A percentile compares a stretch with the other conserved stretches of the same genome.
Conservation (phyloP, 2,888 invertebrate species). For the Myathropa florea region DNA sequence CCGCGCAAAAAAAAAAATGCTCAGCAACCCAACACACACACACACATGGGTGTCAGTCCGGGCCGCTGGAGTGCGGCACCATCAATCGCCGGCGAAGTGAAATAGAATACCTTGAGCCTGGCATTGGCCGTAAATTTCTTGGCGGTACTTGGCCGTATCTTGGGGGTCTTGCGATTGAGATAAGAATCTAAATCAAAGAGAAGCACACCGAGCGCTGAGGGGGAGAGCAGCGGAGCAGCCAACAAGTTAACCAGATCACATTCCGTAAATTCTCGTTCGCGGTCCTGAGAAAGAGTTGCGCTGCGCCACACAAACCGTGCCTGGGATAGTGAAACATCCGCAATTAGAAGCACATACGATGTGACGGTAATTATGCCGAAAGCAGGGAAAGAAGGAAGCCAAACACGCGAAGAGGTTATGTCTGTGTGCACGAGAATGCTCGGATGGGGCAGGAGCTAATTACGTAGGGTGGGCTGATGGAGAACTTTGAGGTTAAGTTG, state of each 20-base stretch:
- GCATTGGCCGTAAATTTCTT: conserved; percentile 66
- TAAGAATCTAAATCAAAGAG: conserved; percentile 68
- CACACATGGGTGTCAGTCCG: conserved; percentile 14
- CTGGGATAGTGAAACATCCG: conserved; percentile 60
- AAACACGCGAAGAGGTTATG: conserved; percentile 39
- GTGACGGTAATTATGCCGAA: conserved; percentile 57
- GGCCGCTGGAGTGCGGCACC: conserved; percentile 43
- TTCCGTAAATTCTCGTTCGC: conserved; percentile 49
- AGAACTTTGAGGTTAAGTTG: neutral
- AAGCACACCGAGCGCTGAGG: conserved; percentile 10
- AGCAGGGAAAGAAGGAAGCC: conserved; percentile 30
- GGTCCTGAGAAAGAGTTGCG: conserved; percentile 26
- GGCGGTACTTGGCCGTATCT: conserved; percentile 13
- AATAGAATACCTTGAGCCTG: conserved; percentile 62
- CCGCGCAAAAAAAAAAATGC: conserved; percentile 21
- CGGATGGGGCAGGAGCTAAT: neutral
- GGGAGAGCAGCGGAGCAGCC: neutral
- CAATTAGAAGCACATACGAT: conserved; percentile 62
- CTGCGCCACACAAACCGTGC: conserved; percentile 10
- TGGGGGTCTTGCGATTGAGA: conserved; percentile 54
- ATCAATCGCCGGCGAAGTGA: conserved; percentile 61
- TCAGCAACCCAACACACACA: neutral
- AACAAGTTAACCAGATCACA: conserved; percentile 61
- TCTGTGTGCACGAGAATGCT: neutral
- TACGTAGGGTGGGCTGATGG: neutral